Evolutionary conservation across 2,113 vertebrate species (phyloP).

Genomic region (Pelodiscus sinensis): DNA sequence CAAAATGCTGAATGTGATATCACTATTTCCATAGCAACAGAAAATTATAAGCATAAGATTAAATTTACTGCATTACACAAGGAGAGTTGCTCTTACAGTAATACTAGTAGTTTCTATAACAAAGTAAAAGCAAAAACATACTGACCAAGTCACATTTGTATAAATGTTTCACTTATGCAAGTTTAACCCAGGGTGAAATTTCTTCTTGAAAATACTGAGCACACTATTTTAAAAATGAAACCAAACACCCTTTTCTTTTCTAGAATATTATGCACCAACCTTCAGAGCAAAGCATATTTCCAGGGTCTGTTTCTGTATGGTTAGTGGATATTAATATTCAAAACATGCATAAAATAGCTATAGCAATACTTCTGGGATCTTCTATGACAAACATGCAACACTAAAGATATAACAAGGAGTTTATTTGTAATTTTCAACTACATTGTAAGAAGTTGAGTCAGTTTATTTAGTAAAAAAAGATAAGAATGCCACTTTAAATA

Average conservation of each 20-base stretch:
- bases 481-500: slow-evolving; percentile 47
- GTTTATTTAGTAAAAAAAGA: slow-evolving; percentile 45
- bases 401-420: neutral
- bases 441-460: neutral
- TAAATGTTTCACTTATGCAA: neutral
- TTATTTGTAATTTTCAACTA: slow-evolving; percentile 8
- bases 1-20: neutral
- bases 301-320: neutral
- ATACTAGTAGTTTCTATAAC: neutral
- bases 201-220: neutral
- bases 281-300: neutral
- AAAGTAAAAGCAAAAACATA: neutral
- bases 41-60: neutral
- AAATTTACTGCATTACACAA: slow-evolving; percentile 6
- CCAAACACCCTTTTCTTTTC: neutral
- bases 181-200: slow-evolving; percentile 5
- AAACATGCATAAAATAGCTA: neutral
- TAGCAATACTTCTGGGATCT: neutral
- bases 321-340: neutral
- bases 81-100: neutral
- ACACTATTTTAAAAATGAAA: neutral
- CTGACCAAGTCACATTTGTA: neutral
- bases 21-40: slow-evolving; percentile 52
- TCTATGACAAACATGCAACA: neutral
- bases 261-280: neutral